These are phyloP conservation scores for Anoplolepis gracilipes DNA, from an alignment of 1,140 invertebrate species.

Conservation along the genomic window DNA sequence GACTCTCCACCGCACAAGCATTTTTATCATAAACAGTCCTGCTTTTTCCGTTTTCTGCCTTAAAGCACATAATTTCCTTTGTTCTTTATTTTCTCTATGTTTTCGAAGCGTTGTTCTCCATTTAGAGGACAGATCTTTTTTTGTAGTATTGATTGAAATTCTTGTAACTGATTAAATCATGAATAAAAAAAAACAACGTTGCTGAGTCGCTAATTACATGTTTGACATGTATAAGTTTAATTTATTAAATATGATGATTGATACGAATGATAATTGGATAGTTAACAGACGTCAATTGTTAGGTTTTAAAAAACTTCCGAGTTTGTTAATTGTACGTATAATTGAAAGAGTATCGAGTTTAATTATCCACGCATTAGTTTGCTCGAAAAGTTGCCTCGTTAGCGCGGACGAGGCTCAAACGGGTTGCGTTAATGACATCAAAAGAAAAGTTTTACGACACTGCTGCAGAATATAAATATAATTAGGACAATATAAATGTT, in stretches of 20 bases:
- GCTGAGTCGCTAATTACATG: slow-evolving; percentile 14
- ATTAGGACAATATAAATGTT: slow-evolving; percentile 10
- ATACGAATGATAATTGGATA: slow-evolving; percentile 24
- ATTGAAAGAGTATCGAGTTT: slow-evolving; percentile 57
- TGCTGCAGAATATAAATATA: slow-evolving; percentile 32
- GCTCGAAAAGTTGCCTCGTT: slow-evolving; percentile 57
- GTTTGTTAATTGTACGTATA: slow-evolving; percentile 56
- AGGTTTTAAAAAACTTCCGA: slow-evolving; percentile 6
- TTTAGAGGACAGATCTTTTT: neutral
- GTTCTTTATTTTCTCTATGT: neutral
- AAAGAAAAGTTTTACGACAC: slow-evolving; percentile 52
- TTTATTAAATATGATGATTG: slow-evolving; percentile 18
- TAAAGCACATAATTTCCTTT: slow-evolving; percentile 1
- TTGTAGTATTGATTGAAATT: neutral
- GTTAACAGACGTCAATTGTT: slow-evolving; percentile 31
- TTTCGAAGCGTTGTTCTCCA: neutral
- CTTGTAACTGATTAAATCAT: slow-evolving; percentile 2
- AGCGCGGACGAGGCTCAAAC: slow-evolving; percentile 39
- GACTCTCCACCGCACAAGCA: neutral
- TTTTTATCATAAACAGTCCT: neutral
- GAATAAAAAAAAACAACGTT: neutral
- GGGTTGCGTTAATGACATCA: slow-evolving; percentile 46
- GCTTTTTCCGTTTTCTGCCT: slow-evolving; percentile 6
- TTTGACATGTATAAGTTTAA: slow-evolving; percentile 36
- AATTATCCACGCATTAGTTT: slow-evolving; percentile 46